phyloP scores from a whole-genome alignment of 2,888 invertebrate genomes.

The Phrixothrix hirtus region DNA sequence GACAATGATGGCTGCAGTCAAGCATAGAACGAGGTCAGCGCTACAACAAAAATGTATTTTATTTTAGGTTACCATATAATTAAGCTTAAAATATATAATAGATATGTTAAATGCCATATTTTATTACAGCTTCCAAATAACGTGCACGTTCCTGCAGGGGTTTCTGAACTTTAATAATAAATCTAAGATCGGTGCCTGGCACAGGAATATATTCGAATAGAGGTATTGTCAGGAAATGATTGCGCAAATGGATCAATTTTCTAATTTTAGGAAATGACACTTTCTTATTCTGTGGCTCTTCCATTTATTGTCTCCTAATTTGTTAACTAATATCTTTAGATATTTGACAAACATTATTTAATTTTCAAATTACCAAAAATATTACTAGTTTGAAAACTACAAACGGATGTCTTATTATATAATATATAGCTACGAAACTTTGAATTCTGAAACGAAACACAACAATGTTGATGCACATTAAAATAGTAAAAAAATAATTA shows the following conservation, averaged over 20 bases:
- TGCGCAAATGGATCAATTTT: slow-evolving; percentile 1
- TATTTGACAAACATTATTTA: no score
- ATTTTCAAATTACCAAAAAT: no score
- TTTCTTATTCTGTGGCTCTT: no score
- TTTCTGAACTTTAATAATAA: slow-evolving; percentile 24
- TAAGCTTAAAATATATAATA: not conserved
- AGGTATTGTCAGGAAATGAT: not conserved
- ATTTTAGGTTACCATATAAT: not conserved
- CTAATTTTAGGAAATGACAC: not conserved
- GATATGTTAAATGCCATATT: not conserved
- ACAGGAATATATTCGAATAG: slow-evolving; percentile 6
- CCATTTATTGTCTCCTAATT: no score
- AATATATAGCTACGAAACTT: no score
- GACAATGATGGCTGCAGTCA: slow-evolving; percentile 12
- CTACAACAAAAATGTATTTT: not conserved
- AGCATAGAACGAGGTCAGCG: slow-evolving; percentile 20
- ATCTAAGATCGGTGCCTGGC: slow-evolving; percentile 18
- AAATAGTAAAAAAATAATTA: no score
- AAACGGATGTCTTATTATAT: no score
- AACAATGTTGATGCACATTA: no score
- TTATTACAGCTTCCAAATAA: slow-evolving; percentile 2
- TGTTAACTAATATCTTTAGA: no score
- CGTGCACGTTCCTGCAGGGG: slow-evolving; percentile 5
- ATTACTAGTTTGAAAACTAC: no score
- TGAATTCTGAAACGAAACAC: no score